Evolutionary conservation across 2,797 vertebrate genomes (phyloP), one percentile per base, ranked within the genome.

Genomic region (Thaleichthys pacificus): DNA sequence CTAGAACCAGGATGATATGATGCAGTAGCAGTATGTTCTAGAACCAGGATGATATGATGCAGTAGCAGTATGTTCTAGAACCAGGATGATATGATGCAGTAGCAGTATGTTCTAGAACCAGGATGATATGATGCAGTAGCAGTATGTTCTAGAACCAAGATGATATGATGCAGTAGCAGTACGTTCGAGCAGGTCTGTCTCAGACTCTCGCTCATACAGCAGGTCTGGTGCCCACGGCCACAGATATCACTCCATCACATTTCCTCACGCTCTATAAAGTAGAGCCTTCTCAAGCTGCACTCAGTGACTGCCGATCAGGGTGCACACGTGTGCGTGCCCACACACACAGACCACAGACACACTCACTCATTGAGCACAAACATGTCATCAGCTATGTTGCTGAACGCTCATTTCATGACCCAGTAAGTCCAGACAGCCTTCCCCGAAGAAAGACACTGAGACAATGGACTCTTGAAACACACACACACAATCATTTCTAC

Each of bases 321-420:
- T 12, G 21, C 56, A 58, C 58, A 61, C 22, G 14, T 21, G 26
- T 2, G 21, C 58, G 22, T n/a, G 7, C 57, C 22, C n/a, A 61
- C 21, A 60, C 58, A 60, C 56, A 58, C n/a, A 58, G 15, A 58
- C 57, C 61, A 28, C 61, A 63, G 4, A 70, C 56, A 62, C 35
- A 47, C 57, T 42, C 57, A 61, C 32, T n/a, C 58, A 69, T 26
- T 30, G 47, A 30, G 47, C 19, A 30, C 17, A 56, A 24, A 32
- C 67, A 65, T 28, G 66, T 30, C 62, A 63, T 63, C 28, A 19
- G n/a, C 61, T 38, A 58, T 49, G 49, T 66, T 65, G 57, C 73
- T 79, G 73, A 32, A 54, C 61, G 66, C 61, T 57, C 49, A 80
- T 78, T 76, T 80, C 76, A 80, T 72, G 76, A 74, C 61, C 80